Evolutionary conservation across 2,888 invertebrate genomes (phyloP).

Genomic region (Eristalinus aeneus): DNA sequence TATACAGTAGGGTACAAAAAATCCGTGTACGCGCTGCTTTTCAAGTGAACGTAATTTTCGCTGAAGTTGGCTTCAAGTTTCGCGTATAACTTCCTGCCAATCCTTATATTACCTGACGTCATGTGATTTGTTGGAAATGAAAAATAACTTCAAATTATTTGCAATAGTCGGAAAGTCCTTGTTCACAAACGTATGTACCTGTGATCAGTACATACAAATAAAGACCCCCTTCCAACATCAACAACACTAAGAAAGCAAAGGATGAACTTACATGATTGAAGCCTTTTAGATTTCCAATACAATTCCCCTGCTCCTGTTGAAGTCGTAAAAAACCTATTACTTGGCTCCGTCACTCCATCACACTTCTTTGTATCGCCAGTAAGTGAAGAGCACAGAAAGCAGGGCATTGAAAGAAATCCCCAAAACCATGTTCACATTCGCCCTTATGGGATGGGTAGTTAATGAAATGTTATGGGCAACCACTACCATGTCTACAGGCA

Average conservation of each 20-base stretch:
- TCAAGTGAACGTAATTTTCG: too few relatives aligned
- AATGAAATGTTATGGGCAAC: conserved; percentile 10
- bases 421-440: not conserved
- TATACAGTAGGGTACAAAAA: too few relatives aligned
- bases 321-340: not conserved
- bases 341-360: not conserved
- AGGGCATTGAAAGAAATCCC: not conserved
- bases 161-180: too few relatives aligned
- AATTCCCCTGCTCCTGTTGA: not conserved
- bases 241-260: not conserved
- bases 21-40: too few relatives aligned
- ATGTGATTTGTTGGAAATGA: too few relatives aligned
- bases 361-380: not conserved
- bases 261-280: not conserved
- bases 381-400: not conserved
- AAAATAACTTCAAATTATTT: too few relatives aligned
- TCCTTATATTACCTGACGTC: too few relatives aligned
- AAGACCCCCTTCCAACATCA: too few relatives aligned
- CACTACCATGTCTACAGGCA: conserved; percentile 1
- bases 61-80: too few relatives aligned
- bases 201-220: too few relatives aligned
- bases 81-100: too few relatives aligned
- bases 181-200: too few relatives aligned
- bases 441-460: not conserved
- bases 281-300: not conserved